Evolutionary conservation across 37 sponge, comb jelly and placozoan genomes (phyloP).

Genomic region (Beroe ovata): DNA sequence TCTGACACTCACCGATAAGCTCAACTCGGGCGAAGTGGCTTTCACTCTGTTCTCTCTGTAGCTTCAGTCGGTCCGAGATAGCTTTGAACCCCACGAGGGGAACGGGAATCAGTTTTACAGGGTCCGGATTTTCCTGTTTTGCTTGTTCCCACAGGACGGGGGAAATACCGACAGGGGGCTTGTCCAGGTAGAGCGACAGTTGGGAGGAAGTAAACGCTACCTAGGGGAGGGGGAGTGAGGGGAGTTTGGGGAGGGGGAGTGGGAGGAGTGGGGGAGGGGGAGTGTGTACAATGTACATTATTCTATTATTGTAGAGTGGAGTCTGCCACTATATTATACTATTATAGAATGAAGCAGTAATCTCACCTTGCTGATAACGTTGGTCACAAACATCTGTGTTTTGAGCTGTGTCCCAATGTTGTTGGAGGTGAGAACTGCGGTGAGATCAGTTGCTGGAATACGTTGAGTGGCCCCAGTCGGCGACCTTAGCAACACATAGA

Average conservation of each 20-base stretch:
- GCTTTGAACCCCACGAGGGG: constrained; percentile 82
- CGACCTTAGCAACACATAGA: constrained; percentile 78
- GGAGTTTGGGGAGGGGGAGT: too few species aligned
- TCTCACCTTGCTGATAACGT: constrained; percentile 68
- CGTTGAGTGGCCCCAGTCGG: constrained; percentile 73
- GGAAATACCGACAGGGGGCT: constrained; percentile 72
- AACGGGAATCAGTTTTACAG: constrained; percentile 81
- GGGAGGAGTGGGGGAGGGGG: too few species aligned
- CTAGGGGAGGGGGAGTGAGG: too few species aligned
- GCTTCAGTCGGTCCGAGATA: constrained; percentile 76
- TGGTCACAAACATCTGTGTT: constrained; percentile 34
- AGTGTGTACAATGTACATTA: too few species aligned
- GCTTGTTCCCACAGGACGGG: constrained; percentile 84
- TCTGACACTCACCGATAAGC: constrained; percentile 68
- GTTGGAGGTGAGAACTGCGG: constrained; percentile 42
- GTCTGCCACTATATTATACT: too few species aligned
- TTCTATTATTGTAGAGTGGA: too few species aligned
- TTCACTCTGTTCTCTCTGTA: constrained; percentile 82
- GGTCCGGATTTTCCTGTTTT: constrained; percentile 84
- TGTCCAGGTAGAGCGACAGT: constrained; percentile 64
- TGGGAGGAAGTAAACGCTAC: constrained; percentile 65
- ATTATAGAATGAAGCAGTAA: too few species aligned
- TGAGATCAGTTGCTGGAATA: constrained; percentile 74
- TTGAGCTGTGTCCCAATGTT: constrained; percentile 46
- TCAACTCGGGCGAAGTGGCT: constrained; percentile 81